Conservation (phyloP, 2,797 vertebrate genomes). For the Gila robusta region DNA sequence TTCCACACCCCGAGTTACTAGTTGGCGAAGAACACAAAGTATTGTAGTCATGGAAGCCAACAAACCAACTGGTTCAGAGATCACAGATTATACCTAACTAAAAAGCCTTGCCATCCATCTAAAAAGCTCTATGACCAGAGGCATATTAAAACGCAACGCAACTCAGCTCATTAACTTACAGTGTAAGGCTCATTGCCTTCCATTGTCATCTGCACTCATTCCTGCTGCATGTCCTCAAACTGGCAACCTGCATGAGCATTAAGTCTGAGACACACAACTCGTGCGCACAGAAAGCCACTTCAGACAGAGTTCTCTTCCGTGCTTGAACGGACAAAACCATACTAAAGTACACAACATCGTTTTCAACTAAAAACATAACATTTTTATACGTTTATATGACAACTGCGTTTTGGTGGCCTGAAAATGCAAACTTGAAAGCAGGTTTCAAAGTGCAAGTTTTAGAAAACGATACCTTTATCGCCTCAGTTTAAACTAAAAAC, state of each 20-base stretch:
- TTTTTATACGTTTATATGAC: too few relatives aligned
- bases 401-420: too few relatives aligned
- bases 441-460: too few relatives aligned
- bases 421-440: too few relatives aligned
- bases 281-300: too few relatives aligned
- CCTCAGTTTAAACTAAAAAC: too few relatives aligned
- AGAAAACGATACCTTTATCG: too few relatives aligned
- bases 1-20: neutral
- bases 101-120: neutral
- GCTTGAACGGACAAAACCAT: too few relatives aligned
- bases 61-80: neutral
- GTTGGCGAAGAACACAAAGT: neutral
- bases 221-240: neutral
- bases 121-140: neutral
- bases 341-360: too few relatives aligned
- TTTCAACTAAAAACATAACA: too few relatives aligned
- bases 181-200: neutral
- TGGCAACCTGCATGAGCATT: neutral
- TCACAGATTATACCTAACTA: neutral
- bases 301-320: too few relatives aligned
- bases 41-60: neutral
- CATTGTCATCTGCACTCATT: neutral
- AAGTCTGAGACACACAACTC: neutral
- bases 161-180: neutral
- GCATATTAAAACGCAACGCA: neutral